Percentiles rank a stretch among this genome's conserved stretches.
These are phyloP conservation scores for Dallia pectoralis DNA, from an alignment of 2,797 vertebrate species.

Conservation along the genomic window DNA sequence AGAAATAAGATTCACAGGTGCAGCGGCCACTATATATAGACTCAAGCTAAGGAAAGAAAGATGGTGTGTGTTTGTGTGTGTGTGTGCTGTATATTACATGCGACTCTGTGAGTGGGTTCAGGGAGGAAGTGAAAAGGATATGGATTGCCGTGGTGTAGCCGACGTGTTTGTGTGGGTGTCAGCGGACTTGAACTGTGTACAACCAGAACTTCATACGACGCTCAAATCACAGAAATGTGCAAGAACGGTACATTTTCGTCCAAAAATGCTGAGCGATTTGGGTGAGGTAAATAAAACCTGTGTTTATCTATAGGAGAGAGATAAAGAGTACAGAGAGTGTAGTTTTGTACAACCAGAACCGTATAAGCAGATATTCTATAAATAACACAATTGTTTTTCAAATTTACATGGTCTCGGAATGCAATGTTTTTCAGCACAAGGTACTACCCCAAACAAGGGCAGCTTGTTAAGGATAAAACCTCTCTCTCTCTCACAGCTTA, in stretches of 20 bases:
- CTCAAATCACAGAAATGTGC: background rate
- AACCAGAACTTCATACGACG: conserved; percentile 13
- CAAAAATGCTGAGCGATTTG: background rate
- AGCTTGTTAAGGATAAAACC: no score
- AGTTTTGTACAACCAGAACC: no score
- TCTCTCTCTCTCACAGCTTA: no score
- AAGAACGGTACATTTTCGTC: background rate
- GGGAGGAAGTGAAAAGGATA: background rate
- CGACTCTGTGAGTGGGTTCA: conserved; percentile 3
- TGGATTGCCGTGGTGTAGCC: conserved; percentile 3
- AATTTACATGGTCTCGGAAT: no score
- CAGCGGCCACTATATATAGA: conserved; percentile 57
- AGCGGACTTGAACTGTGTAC: background rate
- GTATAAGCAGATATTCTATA: no score
- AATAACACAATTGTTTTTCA: no score
- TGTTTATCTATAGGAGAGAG: background rate
- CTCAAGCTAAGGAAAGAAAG: conserved; percentile 52
- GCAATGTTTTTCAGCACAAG: no score
- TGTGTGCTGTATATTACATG: background rate
- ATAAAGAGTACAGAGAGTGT: background rate
- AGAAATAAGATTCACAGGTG: conserved; percentile 58
- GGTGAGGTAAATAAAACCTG: background rate
- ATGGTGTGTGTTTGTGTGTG: conserved; percentile 25
- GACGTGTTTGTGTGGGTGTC: background rate
- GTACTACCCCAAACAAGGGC: no score